Percentiles rank a stretch among this genome's conserved stretches.
phyloP scores from a whole-genome alignment of 2,113 vertebrate species.

The Carassius carassius region DNA sequence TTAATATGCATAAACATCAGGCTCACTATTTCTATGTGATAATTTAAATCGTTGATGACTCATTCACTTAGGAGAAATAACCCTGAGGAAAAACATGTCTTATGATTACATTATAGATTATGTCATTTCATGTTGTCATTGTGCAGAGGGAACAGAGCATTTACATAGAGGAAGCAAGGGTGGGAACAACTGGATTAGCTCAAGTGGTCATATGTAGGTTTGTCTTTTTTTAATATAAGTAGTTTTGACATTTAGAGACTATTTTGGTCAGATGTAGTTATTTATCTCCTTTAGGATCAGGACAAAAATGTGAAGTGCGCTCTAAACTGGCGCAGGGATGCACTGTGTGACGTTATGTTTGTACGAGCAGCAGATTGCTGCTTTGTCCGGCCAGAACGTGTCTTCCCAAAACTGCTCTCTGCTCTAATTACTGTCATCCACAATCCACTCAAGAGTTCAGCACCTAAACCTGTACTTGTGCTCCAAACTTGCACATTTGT shows the following conservation, averaged over 20 bases:
- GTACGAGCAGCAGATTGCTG: conserved; percentile 5
- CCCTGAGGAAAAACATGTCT: neutral
- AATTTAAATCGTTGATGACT: neutral
- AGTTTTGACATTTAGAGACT: neutral
- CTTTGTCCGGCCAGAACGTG: conserved; percentile 2
- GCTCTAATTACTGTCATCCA: conserved; percentile 56
- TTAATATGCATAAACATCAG: neutral
- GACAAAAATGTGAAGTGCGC: neutral
- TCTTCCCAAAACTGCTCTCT: conserved; percentile 35
- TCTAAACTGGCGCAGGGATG: neutral
- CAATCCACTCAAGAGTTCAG: conserved; percentile 46
- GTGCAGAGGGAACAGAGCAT: no score
- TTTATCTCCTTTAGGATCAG: neutral
- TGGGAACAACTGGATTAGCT: neutral
- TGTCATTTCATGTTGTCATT: conserved; percentile 20
- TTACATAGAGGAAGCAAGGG: neutral
- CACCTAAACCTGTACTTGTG: conserved; percentile 40
- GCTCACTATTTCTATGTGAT: neutral
- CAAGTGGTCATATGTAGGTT: neutral
- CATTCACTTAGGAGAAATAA: neutral
- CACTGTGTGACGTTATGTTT: conserved; percentile 17
- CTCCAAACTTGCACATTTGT: conserved; percentile 46
- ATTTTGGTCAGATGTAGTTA: neutral
- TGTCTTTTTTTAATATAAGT: neutral
- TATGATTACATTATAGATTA: neutral